Percentiles rank a stretch among this genome's conserved stretches.
Evolutionary conservation across 2,113 vertebrate genomes (phyloP).

Genomic region (Catharus bicknelli): DNA sequence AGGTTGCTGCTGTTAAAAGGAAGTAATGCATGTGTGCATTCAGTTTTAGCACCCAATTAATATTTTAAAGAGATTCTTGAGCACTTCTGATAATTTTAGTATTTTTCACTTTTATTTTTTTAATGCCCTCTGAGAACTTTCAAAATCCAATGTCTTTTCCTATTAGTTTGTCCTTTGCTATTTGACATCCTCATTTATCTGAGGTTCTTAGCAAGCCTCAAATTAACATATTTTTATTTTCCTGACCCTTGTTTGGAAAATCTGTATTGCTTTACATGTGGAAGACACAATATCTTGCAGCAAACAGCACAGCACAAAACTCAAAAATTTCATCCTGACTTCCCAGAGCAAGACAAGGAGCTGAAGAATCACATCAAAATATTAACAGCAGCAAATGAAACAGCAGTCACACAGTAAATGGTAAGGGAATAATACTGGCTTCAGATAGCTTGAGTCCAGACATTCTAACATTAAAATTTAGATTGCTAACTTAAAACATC

Average conservation of each 20-base stretch:
- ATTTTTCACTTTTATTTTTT: slow-evolving; percentile 38
- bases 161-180: slow-evolving; percentile 5
- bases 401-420: neutral
- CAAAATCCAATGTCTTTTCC: neutral
- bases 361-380: neutral
- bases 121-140: neutral
- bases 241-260: neutral
- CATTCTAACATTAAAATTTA: neutral
- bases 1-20: neutral
- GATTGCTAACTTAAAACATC: neutral
- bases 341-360: neutral
- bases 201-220: neutral
- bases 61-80: slow-evolving; percentile 22
- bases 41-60: slow-evolving; percentile 35
- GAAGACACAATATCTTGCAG: neutral
- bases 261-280: neutral
- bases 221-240: neutral
- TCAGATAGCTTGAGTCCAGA: neutral
- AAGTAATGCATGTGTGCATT: neutral
- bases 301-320: neutral
- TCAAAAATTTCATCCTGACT: neutral
- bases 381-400: neutral
- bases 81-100: neutral
- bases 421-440: neutral
- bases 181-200: neutral